Evolutionary conservation across 2,888 invertebrate genomes (phyloP).

Genomic region (Nomada ruficornis): DNA sequence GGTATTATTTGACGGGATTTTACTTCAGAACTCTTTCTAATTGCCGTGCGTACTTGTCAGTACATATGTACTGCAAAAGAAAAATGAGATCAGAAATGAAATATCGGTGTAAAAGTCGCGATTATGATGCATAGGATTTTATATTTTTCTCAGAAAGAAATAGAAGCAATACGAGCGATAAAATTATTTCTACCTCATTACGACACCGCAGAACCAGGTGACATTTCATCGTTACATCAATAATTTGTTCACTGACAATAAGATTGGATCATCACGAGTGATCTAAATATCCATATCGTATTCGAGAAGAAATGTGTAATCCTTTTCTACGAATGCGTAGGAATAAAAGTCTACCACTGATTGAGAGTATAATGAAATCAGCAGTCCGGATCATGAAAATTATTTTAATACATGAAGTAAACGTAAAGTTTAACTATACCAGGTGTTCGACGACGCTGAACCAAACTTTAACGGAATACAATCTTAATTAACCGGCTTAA

Average conservation of each 20-base stretch:
- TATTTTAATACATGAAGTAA: not conserved
- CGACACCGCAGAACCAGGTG: conserved; percentile 24
- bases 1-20: too few species aligned
- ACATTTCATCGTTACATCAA: conserved; percentile 16
- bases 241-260: not conserved
- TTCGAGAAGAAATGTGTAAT: conserved; percentile 12
- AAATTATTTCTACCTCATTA: conserved; percentile 32
- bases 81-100: too few species aligned
- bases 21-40: too few species aligned
- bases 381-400: not conserved
- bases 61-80: too few species aligned
- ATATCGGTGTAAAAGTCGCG: too few species aligned
- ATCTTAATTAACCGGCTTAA: too few species aligned
- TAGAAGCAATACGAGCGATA: not conserved
- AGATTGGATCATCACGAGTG: conserved; percentile 34
- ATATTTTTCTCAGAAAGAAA: not conserved
- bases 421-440: not conserved
- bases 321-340: conserved; percentile 21
- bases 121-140: too few species aligned
- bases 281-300: conserved; percentile 44
- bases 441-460: too few species aligned
- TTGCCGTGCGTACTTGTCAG: too few species aligned
- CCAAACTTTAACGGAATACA: too few species aligned
- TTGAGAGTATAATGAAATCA: conserved; percentile 23
- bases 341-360: conserved; percentile 5